Evolutionary conservation across 2,888 invertebrate species (phyloP).

Genomic region (Noctua comes): DNA sequence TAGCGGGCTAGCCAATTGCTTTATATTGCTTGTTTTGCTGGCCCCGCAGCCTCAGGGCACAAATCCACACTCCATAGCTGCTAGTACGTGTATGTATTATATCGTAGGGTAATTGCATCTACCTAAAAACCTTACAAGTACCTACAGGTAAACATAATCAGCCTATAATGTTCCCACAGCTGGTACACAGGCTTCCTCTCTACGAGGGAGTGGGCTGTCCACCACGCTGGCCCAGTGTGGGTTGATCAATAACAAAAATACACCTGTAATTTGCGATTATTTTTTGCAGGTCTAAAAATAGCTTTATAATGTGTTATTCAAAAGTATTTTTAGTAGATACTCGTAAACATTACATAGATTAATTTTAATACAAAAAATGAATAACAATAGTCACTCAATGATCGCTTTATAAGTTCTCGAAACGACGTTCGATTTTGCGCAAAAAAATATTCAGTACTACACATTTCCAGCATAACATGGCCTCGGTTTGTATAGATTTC

Average conservation of each 20-base stretch:
- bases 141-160: too few species aligned
- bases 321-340: neutral
- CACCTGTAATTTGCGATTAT: neutral
- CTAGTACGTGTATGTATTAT: too few species aligned
- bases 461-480: neutral
- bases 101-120: too few species aligned
- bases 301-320: slow-evolving; percentile 1
- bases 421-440: neutral
- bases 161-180: too few species aligned
- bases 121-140: too few species aligned
- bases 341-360: neutral
- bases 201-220: neutral
- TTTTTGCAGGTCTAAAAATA: slow-evolving; percentile 3
- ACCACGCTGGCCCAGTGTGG: neutral
- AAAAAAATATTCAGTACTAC: neutral
- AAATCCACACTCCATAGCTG: too few species aligned
- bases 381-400: neutral
- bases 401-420: neutral
- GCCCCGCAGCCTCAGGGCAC: too few species aligned
- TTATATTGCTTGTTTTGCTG: too few species aligned
- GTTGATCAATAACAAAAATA: neutral
- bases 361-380: neutral
- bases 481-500: neutral
- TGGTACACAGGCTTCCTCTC: neutral
- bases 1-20: too few species aligned